Evolutionary conservation across 2,113 vertebrate genomes (phyloP).

Genomic region (Theristicus caerulescens): DNA sequence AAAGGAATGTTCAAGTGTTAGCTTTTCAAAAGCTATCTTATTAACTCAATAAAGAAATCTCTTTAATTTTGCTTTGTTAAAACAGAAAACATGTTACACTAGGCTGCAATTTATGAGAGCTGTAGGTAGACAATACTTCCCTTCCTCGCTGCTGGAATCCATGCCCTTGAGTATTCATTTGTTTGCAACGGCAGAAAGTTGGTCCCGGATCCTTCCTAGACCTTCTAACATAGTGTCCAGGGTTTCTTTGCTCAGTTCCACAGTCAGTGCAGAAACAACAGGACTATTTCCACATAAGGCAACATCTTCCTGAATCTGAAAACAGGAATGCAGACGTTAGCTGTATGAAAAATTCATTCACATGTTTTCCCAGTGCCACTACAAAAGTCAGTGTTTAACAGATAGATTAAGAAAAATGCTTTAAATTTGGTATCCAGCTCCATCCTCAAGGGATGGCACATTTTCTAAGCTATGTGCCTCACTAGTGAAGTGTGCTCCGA

Average conservation of each 20-base stretch:
- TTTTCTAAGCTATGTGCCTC: not conserved
- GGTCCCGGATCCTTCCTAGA: conserved; percentile 89
- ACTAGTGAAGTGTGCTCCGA: not conserved
- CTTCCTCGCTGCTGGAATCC: not conserved
- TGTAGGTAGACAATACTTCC: not conserved
- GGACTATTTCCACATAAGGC: conserved; percentile 68
- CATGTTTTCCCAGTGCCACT: not conserved
- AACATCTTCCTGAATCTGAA: conserved; percentile 85
- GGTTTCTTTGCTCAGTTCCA: conserved; percentile 92
- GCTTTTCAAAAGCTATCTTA: not conserved
- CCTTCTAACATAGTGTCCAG: conserved; percentile 95
- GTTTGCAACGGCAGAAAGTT: conserved; percentile 85
- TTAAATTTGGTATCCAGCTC: not conserved
- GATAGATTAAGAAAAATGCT: not conserved
- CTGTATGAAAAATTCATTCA: not conserved
- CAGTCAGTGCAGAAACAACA: conserved; percentile 78
- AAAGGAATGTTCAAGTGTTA: not conserved
- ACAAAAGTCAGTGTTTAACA: not conserved
- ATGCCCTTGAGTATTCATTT: conserved; percentile 68
- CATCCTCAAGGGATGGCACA: not conserved
- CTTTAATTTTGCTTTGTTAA: not conserved
- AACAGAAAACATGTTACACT: not conserved
- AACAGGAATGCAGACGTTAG: not conserved
- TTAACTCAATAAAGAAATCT: not conserved
- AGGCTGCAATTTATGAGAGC: not conserved